Percentiles rank a stretch among this genome's conserved stretches.
These are phyloP conservation scores for Petrocephalus microphthalmus DNA, from an alignment of 2,113 vertebrate species.

Conservation along the genomic window DNA sequence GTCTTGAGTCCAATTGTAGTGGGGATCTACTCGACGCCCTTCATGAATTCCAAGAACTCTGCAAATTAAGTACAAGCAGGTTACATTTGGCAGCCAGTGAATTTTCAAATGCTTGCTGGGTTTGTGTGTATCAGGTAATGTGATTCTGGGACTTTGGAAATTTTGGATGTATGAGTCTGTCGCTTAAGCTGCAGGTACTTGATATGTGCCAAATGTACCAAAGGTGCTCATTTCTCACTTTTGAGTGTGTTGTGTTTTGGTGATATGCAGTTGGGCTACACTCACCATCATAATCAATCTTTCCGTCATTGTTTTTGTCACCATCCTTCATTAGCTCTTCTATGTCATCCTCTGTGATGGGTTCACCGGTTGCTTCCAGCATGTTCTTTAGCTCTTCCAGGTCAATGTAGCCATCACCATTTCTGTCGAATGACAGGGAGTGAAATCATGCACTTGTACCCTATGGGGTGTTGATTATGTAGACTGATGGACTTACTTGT, in stretches of 20 bases:
- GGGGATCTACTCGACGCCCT: constrained; percentile 58
- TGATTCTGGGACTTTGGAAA: background rate
- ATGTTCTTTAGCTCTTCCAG: constrained; percentile 65
- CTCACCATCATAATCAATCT: constrained; percentile 68
- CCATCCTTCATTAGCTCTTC: constrained; percentile 71
- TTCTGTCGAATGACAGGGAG: constrained; percentile 39
- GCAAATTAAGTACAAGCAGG: constrained; percentile 23
- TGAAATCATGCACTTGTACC: background rate
- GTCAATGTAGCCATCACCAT: constrained; percentile 69
- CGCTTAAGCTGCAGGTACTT: background rate
- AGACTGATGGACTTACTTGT: constrained; percentile 52
- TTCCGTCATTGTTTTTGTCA: constrained; percentile 72
- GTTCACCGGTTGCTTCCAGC: constrained; percentile 65
- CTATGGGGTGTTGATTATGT: background rate
- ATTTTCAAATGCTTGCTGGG: background rate
- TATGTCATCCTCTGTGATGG: constrained; percentile 67
- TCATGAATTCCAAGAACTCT: constrained; percentile 69
- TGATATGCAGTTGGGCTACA: background rate
- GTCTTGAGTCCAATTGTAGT: background rate
- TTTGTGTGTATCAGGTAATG: background rate
- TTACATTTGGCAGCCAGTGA: background rate
- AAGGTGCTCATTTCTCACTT: background rate
- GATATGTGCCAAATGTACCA: too few relatives aligned
- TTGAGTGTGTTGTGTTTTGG: background rate
- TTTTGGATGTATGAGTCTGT: background rate